These are phyloP conservation scores for Fulmarus glacialis DNA, from an alignment of 2,113 vertebrate species.

Conservation along the genomic window DNA sequence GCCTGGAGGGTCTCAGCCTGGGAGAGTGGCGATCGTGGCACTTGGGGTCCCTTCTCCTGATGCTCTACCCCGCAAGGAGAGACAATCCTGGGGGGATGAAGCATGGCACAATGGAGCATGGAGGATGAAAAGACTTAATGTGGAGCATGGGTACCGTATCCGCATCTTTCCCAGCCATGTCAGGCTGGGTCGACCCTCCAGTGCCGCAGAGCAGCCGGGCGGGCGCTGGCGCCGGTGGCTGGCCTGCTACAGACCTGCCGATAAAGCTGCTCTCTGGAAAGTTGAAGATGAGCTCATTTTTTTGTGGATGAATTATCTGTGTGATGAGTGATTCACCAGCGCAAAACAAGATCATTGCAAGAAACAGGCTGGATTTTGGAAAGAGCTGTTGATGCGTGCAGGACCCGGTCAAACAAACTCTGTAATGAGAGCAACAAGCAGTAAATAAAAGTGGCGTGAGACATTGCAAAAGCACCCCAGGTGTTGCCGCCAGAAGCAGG, in stretches of 20 bases:
- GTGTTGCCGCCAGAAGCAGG: neutral
- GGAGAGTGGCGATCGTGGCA: fast-evolving
- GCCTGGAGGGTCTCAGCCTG: neutral
- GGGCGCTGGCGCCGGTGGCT: fast-evolving
- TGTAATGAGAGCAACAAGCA: neutral
- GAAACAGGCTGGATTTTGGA: neutral
- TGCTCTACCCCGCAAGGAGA: neutral
- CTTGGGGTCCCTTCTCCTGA: neutral
- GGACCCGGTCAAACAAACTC: fast-evolving
- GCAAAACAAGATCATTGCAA: neutral
- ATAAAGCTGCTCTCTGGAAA: neutral
- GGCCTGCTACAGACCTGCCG: neutral
- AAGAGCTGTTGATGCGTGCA: neutral
- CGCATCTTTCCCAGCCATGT: neutral
- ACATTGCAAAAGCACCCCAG: neutral
- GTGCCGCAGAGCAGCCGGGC: fast-evolving
- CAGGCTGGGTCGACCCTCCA: fast-evolving
- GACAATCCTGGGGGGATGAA: neutral
- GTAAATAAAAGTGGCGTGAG: neutral
- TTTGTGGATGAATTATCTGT: conserved; percentile 5
- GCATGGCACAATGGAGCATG: neutral
- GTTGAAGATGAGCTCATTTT: neutral
- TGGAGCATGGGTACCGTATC: fast-evolving
- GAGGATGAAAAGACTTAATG: neutral
- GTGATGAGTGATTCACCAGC: conserved; percentile 1